Conservation (phyloP, 1,140 invertebrate species). For the Spodoptera frugiperda region DNA sequence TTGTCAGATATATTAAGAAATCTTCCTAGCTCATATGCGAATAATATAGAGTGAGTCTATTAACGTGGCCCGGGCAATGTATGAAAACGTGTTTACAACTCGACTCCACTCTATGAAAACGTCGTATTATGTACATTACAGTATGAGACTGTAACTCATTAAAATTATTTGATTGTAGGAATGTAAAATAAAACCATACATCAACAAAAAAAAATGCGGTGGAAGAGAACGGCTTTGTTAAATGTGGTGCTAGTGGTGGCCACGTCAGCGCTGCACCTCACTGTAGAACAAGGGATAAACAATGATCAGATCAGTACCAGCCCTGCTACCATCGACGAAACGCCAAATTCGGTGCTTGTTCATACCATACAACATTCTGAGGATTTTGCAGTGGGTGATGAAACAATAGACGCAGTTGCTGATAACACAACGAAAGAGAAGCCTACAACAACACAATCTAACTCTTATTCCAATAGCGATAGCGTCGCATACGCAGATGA, state of each 20-base stretch:
- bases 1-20: too few relatives aligned
- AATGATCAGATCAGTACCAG: background rate
- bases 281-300: background rate
- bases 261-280: constrained; percentile 5
- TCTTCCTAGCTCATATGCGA: too few relatives aligned
- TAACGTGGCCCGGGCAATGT: too few relatives aligned
- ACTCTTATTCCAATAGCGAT: too few relatives aligned
- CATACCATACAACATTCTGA: background rate
- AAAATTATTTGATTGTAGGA: constrained; percentile 10
- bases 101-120: background rate
- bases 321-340: background rate
- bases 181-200: background rate
- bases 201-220: constrained; percentile 23
- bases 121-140: background rate
- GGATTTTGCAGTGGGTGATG: background rate
- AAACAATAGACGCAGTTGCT: background rate
- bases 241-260: constrained; percentile 10
- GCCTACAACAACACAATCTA: too few relatives aligned
- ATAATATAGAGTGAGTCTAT: too few relatives aligned
- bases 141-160: background rate
- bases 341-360: background rate
- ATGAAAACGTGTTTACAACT: background rate
- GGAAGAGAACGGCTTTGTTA: constrained; percentile 6
- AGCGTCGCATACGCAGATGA: too few relatives aligned
- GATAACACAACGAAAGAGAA: background rate